Evolutionary conservation across 2,888 invertebrate genomes (phyloP).

Genomic region (Drosophila birchii): DNA sequence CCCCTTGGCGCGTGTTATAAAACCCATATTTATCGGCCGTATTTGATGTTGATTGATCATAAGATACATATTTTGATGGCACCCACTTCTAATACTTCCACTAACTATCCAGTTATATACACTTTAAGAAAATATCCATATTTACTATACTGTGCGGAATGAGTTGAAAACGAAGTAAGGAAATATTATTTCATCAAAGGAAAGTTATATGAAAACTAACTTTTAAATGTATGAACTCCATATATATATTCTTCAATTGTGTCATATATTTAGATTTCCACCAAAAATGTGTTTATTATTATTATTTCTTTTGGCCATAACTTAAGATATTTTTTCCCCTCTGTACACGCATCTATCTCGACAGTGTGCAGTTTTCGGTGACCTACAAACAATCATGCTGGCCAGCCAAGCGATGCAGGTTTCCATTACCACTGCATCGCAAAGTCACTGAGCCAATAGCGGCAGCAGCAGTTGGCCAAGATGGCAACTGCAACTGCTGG

Average conservation of each 20-base stretch:
- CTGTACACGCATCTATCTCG: slow-evolving; percentile 9
- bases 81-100: slow-evolving; percentile 9
- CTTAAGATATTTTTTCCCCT: background rate
- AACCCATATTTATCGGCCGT: slow-evolving; percentile 26
- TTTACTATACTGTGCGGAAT: too few species aligned
- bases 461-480: slow-evolving; percentile 44
- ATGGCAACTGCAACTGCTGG: slow-evolving; percentile 40
- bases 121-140: background rate
- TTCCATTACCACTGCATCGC: slow-evolving; percentile 77
- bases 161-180: background rate
- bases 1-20: slow-evolving; percentile 38
- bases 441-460: slow-evolving; percentile 59
- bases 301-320: too few species aligned
- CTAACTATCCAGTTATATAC: background rate
- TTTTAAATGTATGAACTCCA: too few species aligned
- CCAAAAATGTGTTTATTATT: too few species aligned
- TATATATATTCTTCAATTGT: too few species aligned
- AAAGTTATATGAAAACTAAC: too few species aligned
- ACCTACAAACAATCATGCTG: slow-evolving; percentile 74
- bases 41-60: slow-evolving; percentile 24
- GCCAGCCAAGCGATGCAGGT: slow-evolving; percentile 82
- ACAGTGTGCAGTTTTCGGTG: slow-evolving; percentile 36
- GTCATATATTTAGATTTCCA: background rate
- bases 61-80: slow-evolving; percentile 11
- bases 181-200: too few species aligned